Evolutionary conservation across 2,888 invertebrate species (phyloP).

Genomic region (Lepidonotus clava): DNA sequence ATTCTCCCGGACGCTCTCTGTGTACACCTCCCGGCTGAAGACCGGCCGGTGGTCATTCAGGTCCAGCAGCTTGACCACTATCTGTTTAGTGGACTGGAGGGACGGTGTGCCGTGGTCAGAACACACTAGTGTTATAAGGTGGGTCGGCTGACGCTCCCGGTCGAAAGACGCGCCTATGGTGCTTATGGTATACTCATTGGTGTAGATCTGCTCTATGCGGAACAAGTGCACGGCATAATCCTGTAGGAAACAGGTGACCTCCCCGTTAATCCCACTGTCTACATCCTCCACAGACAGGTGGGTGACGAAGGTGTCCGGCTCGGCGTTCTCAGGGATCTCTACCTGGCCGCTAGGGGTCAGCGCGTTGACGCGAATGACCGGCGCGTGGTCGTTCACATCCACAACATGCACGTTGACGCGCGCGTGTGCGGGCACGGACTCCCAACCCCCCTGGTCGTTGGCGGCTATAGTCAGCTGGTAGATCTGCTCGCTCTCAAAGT

Average conservation of each 20-base stretch:
- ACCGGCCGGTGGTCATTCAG: constrained; percentile 46
- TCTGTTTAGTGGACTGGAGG: constrained; percentile 49
- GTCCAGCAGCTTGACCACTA: constrained; percentile 35
- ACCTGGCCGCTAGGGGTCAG: constrained; percentile 47
- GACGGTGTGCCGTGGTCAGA: constrained; percentile 41
- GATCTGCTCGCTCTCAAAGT: neutral
- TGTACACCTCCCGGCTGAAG: constrained; percentile 36
- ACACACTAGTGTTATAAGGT: constrained; percentile 42
- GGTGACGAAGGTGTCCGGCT: constrained; percentile 47
- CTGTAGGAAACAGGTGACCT: constrained; percentile 41
- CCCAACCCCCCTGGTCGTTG: constrained; percentile 33
- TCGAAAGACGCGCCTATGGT: constrained; percentile 35
- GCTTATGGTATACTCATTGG: constrained; percentile 43
- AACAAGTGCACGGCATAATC: constrained; percentile 13
- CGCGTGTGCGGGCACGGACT: constrained; percentile 42
- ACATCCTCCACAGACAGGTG: constrained; percentile 53
- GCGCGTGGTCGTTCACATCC: constrained; percentile 53
- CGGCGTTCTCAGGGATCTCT: constrained; percentile 39
- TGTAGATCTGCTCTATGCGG: neutral
- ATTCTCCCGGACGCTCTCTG: constrained; percentile 46
- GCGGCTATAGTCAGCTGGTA: constrained; percentile 24
- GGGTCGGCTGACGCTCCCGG: constrained; percentile 50
- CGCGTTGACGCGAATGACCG: constrained; percentile 46
- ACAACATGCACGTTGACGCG: constrained; percentile 49
- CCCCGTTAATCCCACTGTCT: constrained; percentile 45